phyloP scores from a whole-genome alignment of 2,888 invertebrate genomes.

The Napeogenes inachia region DNA sequence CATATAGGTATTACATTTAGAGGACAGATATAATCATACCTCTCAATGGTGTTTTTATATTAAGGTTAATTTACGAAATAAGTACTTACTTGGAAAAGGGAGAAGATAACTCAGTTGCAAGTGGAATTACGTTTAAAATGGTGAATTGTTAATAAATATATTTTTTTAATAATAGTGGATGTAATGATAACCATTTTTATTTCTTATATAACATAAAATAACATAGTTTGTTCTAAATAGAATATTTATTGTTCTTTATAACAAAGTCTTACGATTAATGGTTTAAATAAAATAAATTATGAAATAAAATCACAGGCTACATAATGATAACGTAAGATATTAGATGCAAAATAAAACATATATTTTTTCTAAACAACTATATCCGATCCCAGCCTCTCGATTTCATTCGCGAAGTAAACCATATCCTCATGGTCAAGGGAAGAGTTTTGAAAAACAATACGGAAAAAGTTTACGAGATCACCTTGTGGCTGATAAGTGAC shows the following conservation, averaged over 20 bases:
- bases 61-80: too few relatives aligned
- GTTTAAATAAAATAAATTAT: conserved; percentile 25
- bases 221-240: background rate
- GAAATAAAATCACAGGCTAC: conserved; percentile 59
- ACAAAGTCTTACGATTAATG: conserved; percentile 16
- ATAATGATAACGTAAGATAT: conserved; percentile 43
- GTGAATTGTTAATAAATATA: too few relatives aligned
- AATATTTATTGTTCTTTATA: conserved; percentile 10
- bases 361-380: conserved; percentile 48
- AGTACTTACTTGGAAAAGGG: too few relatives aligned
- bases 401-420: conserved; percentile 90
- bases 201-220: too few relatives aligned
- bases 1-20: too few relatives aligned
- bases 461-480: conserved; percentile 93
- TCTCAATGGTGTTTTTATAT: too few relatives aligned
- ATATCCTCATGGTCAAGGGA: conserved; percentile 89
- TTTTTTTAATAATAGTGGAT: conserved; percentile 6
- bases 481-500: conserved; percentile 96
- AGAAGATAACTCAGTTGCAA: too few relatives aligned
- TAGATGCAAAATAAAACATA: conserved; percentile 31
- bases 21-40: too few relatives aligned
- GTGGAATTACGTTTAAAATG: too few relatives aligned
- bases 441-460: conserved; percentile 95
- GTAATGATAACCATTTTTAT: background rate
- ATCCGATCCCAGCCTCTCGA: conserved; percentile 89